phyloP scores from a whole-genome alignment of 2,113 vertebrate genomes.

The Pycnonotus jocosus region DNA sequence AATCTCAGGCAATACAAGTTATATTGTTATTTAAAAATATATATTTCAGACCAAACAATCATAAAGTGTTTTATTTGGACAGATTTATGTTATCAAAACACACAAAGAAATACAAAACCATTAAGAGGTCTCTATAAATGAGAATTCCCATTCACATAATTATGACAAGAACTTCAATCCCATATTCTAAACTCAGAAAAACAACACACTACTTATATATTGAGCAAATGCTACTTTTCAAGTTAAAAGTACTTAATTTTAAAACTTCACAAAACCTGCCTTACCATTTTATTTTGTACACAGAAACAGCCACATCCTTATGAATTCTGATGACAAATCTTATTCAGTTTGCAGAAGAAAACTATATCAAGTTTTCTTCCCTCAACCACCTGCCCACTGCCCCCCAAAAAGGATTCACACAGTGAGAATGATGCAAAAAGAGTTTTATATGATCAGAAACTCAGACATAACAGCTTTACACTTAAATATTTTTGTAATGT shows the following conservation, averaged over 20 bases:
- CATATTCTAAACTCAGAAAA: background rate
- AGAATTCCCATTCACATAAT: background rate
- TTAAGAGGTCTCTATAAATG: background rate
- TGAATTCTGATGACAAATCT: background rate
- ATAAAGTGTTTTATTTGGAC: background rate
- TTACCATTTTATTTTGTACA: background rate
- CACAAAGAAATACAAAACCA: background rate
- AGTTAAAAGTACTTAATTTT: background rate
- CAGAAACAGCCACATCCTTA: background rate
- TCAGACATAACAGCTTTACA: background rate
- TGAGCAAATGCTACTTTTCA: background rate
- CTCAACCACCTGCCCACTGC: background rate
- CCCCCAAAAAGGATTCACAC: background rate
- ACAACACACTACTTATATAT: background rate
- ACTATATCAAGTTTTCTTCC: background rate
- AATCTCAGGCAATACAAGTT: background rate
- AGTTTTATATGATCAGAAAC: background rate
- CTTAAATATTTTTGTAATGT: background rate
- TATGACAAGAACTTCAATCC: background rate
- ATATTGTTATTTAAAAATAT: background rate
- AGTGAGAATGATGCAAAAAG: background rate
- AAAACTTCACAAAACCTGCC: background rate
- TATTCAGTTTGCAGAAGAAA: background rate
- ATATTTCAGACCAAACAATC: background rate
- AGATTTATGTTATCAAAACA: background rate